These are phyloP conservation scores for Drosophila neocordata DNA, from an alignment of 1,140 invertebrate species.

Conservation along the genomic window DNA sequence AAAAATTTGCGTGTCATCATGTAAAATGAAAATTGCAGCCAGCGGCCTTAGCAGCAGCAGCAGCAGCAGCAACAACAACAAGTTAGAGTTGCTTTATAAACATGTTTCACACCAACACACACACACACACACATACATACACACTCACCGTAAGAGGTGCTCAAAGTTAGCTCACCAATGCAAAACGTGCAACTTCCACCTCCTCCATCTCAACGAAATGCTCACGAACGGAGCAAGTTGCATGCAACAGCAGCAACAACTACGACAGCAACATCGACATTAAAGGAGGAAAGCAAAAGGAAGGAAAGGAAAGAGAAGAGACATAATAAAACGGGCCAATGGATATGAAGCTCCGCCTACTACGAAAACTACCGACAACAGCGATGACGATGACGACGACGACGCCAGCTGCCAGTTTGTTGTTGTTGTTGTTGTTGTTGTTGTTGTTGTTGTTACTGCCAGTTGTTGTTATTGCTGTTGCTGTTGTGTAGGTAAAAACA, in stretches of 20 bases:
- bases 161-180: conserved; percentile 59
- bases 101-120: conserved; percentile 55
- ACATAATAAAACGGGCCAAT: conserved; percentile 81
- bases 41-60: neutral
- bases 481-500: conserved; percentile 65
- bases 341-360: conserved; percentile 82
- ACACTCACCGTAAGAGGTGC: conserved; percentile 1
- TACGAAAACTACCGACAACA: conserved; percentile 71
- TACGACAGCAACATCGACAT: conserved; percentile 45
- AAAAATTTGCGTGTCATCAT: conserved; percentile 47
- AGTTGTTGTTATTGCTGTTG: conserved; percentile 18
- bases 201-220: conserved; percentile 41
- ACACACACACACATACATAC: neutral
- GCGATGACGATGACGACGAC: conserved; percentile 36
- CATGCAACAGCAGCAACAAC: conserved; percentile 50
- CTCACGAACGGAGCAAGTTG: conserved; percentile 46
- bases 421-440: conserved; percentile 34
- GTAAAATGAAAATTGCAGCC: conserved; percentile 41
- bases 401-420: conserved; percentile 50
- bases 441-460: conserved; percentile 19
- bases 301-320: conserved; percentile 63
- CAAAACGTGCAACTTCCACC: conserved; percentile 61
- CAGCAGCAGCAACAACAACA: conserved; percentile 40
- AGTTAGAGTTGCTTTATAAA: conserved; percentile 52
- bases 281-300: conserved; percentile 38